Conservation (phyloP, 1,140 invertebrate genomes). For the Nixonia krombeini region DNA sequence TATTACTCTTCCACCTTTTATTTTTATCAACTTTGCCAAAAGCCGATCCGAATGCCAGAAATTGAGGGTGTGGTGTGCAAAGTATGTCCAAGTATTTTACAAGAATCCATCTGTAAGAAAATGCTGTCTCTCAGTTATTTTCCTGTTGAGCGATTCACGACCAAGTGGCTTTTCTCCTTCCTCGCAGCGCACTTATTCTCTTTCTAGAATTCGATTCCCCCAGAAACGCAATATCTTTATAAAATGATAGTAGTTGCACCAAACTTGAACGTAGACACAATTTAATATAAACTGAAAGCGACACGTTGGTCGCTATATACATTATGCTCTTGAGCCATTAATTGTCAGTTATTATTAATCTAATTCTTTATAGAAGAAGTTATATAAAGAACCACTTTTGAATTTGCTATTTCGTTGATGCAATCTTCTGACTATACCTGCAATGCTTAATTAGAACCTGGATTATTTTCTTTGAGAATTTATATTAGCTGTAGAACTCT, state of each 20-base stretch:
- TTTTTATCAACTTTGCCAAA: slow-evolving; percentile 35
- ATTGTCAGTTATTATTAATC: too few species aligned
- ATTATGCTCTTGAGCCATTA: too few species aligned
- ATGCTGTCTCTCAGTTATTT: slow-evolving; percentile 55
- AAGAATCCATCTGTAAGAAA: slow-evolving; percentile 53
- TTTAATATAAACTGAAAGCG: slow-evolving; percentile 9
- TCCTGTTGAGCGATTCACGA: slow-evolving; percentile 47
- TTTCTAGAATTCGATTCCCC: not conserved
- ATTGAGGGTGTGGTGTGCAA: slow-evolving; percentile 50
- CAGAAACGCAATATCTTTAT: slow-evolving; percentile 16
- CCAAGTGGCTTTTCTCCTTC: slow-evolving; percentile 20
- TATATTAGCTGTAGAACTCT: too few species aligned
- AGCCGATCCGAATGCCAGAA: slow-evolving; percentile 44
- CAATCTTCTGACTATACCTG: too few species aligned
- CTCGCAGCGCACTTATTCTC: not conserved
- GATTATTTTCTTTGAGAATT: too few species aligned
- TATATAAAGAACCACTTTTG: too few species aligned
- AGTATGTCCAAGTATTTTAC: slow-evolving; percentile 62
- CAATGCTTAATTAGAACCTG: too few species aligned
- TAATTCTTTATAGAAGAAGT: too few species aligned
- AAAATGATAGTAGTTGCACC: slow-evolving; percentile 10
- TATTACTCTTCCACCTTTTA: slow-evolving; percentile 18
- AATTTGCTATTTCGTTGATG: too few species aligned
- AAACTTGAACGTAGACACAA: slow-evolving; percentile 1
- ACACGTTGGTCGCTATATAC: slow-evolving; percentile 18